phyloP scores from a whole-genome alignment of 2,888 invertebrate genomes.

The Cantharis flavilabris region DNA sequence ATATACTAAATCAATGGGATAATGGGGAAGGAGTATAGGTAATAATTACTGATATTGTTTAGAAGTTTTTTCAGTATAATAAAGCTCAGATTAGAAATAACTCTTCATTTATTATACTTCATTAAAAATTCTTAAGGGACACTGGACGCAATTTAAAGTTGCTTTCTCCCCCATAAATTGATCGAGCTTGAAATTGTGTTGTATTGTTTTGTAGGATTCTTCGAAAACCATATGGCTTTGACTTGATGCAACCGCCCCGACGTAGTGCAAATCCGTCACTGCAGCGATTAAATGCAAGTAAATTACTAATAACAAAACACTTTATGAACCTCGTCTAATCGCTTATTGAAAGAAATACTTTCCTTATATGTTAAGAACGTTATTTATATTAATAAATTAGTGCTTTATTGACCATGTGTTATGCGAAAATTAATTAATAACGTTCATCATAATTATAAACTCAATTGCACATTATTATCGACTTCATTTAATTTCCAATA shows the following conservation, averaged over 20 bases:
- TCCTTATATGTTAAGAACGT: slow-evolving; percentile 16
- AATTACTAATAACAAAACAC: slow-evolving; percentile 28
- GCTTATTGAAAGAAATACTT: slow-evolving; percentile 23
- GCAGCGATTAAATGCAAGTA: slow-evolving; percentile 30
- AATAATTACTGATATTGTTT: too few species aligned
- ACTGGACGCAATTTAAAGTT: background rate
- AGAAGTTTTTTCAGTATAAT: too few species aligned
- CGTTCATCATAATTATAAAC: background rate
- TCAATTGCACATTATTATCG: background rate
- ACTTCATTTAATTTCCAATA: background rate
- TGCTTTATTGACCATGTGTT: slow-evolving; percentile 10
- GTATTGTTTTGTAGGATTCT: slow-evolving; percentile 18
- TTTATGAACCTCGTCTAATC: slow-evolving; percentile 30
- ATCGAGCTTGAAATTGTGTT: slow-evolving; percentile 16
- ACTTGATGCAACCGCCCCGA: slow-evolving; percentile 13
- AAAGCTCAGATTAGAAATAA: background rate
- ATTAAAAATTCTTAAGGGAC: background rate
- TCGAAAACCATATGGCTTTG: slow-evolving; percentile 11
- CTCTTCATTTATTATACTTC: background rate
- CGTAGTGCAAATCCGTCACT: slow-evolving; percentile 26
- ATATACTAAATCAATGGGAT: too few species aligned
- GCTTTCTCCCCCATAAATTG: slow-evolving; percentile 9
- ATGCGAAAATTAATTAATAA: slow-evolving; percentile 12
- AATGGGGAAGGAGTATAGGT: too few species aligned
- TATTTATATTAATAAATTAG: slow-evolving; percentile 19